phyloP scores from a whole-genome alignment of 2,888 invertebrate species.

The Cartodere bifasciata region DNA sequence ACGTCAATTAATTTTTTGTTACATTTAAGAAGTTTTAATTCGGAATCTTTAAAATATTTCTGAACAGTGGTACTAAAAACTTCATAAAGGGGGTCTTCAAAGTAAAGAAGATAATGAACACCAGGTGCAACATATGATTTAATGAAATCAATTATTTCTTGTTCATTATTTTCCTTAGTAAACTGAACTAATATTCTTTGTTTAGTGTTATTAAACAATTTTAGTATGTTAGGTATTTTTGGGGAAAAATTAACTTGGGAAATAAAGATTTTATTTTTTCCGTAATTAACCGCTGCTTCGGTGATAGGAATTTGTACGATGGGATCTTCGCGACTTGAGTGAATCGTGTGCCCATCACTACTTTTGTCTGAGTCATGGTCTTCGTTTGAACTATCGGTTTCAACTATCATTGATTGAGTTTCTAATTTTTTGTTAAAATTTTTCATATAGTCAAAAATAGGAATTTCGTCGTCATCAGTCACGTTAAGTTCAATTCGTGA shows the following conservation, averaged over 20 bases:
- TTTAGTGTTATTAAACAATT: conserved; percentile 1
- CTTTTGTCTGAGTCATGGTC: too few relatives aligned
- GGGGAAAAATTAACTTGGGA: conserved; percentile 4
- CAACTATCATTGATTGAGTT: too few relatives aligned
- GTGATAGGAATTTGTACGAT: conserved; percentile 2
- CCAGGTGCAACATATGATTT: too few relatives aligned
- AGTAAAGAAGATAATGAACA: conserved; percentile 4
- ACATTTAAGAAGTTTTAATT: conserved; percentile 3
- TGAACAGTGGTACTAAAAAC: conserved; percentile 1
- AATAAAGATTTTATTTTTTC: conserved; percentile 4
- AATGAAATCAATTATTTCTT: too few relatives aligned
- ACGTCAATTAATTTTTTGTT: conserved; percentile 6
- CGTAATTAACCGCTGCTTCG: conserved; percentile 3
- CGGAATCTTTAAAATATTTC: conserved; percentile 4
- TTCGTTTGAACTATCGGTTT: too few relatives aligned
- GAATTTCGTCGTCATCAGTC: too few relatives aligned
- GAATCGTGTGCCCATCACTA: too few relatives aligned
- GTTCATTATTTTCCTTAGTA: conserved; percentile 3
- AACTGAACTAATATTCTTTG: conserved; percentile 4
- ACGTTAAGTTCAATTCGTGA: too few relatives aligned
- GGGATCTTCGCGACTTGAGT: too few relatives aligned
- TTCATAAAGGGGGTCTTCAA: conserved; percentile 5
- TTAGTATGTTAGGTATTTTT: neutral
- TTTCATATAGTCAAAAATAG: too few relatives aligned
- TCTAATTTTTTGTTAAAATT: too few relatives aligned